These are phyloP conservation scores for Thunnus albacares DNA, from an alignment of 2,797 vertebrate species.

Conservation along the genomic window DNA sequence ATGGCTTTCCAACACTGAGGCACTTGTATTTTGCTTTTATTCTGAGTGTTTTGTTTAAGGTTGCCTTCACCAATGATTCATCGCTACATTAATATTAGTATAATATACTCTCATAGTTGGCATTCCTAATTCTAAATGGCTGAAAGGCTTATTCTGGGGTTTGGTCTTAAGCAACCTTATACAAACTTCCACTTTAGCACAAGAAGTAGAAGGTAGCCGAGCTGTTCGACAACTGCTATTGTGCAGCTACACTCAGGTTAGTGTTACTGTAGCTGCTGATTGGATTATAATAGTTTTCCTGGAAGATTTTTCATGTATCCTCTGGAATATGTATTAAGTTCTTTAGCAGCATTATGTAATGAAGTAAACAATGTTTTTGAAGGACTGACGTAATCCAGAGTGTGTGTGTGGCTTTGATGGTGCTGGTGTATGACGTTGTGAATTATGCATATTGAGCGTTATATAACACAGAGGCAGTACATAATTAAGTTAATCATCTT, in stretches of 20 bases:
- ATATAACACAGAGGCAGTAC: conserved; percentile 23
- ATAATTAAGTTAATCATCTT: conserved; percentile 22
- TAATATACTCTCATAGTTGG: conserved; percentile 15
- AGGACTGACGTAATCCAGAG: conserved; percentile 29
- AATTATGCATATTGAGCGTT: conserved; percentile 7
- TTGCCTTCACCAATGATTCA: conserved; percentile 37
- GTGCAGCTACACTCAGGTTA: not conserved
- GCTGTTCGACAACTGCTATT: not conserved
- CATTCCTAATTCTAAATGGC: conserved; percentile 24
- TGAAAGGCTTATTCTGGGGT: conserved; percentile 21
- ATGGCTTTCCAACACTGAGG: conserved; percentile 18
- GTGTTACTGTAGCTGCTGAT: conserved; percentile 25
- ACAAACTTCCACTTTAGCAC: conserved; percentile 6
- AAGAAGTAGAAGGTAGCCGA: conserved; percentile 1
- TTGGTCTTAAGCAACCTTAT: not conserved
- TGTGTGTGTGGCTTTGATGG: not conserved
- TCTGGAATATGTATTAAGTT: not conserved
- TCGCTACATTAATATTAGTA: conserved; percentile 34
- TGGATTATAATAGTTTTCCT: conserved; percentile 6
- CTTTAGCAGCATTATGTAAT: conserved; percentile 22
- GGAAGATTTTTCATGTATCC: not conserved
- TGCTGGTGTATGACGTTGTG: not conserved
- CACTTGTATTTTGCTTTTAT: conserved; percentile 36
- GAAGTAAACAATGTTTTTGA: conserved; percentile 22
- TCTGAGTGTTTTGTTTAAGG: conserved; percentile 28